Percentiles rank a stretch among this genome's conserved stretches.
Evolutionary conservation across 2,113 vertebrate genomes (phyloP).

Genomic region (Dermatemys mawii): DNA sequence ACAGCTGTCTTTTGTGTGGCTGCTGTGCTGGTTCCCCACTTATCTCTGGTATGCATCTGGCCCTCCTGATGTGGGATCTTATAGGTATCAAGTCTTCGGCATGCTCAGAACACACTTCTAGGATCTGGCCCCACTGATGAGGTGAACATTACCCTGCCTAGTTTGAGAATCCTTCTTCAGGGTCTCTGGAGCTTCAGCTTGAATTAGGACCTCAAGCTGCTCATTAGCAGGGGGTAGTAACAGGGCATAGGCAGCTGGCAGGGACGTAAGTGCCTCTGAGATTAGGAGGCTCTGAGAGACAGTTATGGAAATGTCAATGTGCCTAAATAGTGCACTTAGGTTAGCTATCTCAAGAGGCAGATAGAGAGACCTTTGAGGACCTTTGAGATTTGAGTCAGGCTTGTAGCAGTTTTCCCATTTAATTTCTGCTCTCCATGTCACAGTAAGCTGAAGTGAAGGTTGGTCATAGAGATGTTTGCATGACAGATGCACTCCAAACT

Average conservation of each 20-base stretch:
- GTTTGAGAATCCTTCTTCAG: background rate
- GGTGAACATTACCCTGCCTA: background rate
- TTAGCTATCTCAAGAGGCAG: background rate
- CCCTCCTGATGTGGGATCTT: background rate
- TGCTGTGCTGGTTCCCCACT: background rate
- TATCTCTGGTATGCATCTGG: background rate
- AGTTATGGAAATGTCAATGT: background rate
- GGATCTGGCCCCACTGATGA: background rate
- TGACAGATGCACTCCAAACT: background rate
- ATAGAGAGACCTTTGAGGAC: background rate
- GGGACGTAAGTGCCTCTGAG: background rate
- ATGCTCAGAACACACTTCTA: background rate
- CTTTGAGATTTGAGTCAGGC: background rate
- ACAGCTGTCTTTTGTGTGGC: background rate
- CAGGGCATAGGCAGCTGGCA: background rate
- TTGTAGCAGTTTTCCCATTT: background rate
- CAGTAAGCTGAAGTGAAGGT: background rate
- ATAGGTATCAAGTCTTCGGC: background rate
- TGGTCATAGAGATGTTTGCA: background rate
- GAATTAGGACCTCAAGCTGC: background rate
- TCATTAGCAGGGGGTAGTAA: background rate
- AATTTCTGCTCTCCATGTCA: fast-evolving
- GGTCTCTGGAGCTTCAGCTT: background rate
- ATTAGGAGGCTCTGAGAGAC: background rate
- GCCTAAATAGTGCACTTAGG: background rate